Evolutionary conservation across 1,140 invertebrate genomes (phyloP).

Genomic region (Vanessa atalanta): DNA sequence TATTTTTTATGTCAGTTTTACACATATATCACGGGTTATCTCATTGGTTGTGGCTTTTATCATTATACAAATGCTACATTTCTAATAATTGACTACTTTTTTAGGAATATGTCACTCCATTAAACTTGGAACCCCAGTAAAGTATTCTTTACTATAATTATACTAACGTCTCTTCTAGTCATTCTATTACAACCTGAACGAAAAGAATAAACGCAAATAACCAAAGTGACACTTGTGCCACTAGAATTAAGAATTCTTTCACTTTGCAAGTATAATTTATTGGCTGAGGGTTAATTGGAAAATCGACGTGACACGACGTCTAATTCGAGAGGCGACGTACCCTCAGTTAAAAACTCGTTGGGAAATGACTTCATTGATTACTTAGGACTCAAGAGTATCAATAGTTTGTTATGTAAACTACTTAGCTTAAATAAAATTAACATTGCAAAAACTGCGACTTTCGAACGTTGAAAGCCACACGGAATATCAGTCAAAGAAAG

Average conservation of each 20-base stretch:
- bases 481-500: no score
- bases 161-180: conserved; percentile 1
- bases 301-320: conserved; percentile 40
- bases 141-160: no score
- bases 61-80: no score
- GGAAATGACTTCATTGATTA: conserved; percentile 29
- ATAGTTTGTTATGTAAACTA: no score
- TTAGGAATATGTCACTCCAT: no score
- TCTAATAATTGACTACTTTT: not conserved
- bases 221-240: conserved; percentile 25
- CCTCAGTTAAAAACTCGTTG: conserved; percentile 18
- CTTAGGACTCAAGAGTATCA: conserved; percentile 1
- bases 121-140: no score
- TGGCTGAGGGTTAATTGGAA: conserved; percentile 47
- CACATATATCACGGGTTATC: no score
- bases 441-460: no score
- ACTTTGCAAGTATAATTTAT: conserved; percentile 35
- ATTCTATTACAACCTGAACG: conserved; percentile 16
- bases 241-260: conserved; percentile 27
- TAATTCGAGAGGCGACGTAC: conserved; percentile 30
- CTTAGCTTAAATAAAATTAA: no score
- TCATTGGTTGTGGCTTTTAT: no score
- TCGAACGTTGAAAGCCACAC: no score
- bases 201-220: conserved; percentile 23
- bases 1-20: no score